Conservation (phyloP, 2,888 invertebrate species). For the Orgyia antiqua region DNA sequence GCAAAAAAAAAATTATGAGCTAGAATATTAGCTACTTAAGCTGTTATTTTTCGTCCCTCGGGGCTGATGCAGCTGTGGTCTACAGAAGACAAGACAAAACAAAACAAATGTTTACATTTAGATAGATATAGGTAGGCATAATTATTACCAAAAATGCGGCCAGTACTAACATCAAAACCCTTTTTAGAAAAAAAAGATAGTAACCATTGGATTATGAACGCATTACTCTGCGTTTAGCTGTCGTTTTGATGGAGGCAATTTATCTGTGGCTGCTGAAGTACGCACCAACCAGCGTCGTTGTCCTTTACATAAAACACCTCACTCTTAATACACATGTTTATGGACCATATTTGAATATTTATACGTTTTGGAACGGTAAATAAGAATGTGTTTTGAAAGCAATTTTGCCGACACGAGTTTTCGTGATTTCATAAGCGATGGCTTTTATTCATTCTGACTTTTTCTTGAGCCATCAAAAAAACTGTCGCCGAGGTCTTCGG, state of each 20-base stretch:
- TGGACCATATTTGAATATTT: conserved; percentile 18
- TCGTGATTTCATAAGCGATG: conserved; percentile 57
- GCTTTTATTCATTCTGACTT: conserved; percentile 48
- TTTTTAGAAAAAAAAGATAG: conserved; percentile 41
- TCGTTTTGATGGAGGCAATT: conserved; percentile 49
- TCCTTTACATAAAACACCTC: neutral
- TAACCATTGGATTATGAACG: conserved; percentile 38
- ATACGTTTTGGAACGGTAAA: conserved; percentile 5
- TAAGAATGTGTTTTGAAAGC: conserved; percentile 26
- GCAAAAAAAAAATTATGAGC: no score
- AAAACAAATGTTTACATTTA: no score
- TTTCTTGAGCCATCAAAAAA: conserved; percentile 45
- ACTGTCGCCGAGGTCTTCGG: conserved; percentile 50
- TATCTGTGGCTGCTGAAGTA: conserved; percentile 35
- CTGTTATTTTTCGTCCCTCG: no score
- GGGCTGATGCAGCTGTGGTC: no score
- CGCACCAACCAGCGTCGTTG: conserved; percentile 8
- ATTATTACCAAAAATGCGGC: conserved; percentile 32
- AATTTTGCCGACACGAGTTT: conserved; percentile 63
- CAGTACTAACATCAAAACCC: conserved; percentile 31
- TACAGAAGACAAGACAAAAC: no score
- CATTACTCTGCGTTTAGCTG: conserved; percentile 50
- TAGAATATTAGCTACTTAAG: no score
- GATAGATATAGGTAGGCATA: no score
- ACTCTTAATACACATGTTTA: conserved; percentile 19